Evolutionary conservation across 2,113 vertebrate species (phyloP), one percentile per base, ranked within the genome.

Genomic region (Procavia capensis): DNA sequence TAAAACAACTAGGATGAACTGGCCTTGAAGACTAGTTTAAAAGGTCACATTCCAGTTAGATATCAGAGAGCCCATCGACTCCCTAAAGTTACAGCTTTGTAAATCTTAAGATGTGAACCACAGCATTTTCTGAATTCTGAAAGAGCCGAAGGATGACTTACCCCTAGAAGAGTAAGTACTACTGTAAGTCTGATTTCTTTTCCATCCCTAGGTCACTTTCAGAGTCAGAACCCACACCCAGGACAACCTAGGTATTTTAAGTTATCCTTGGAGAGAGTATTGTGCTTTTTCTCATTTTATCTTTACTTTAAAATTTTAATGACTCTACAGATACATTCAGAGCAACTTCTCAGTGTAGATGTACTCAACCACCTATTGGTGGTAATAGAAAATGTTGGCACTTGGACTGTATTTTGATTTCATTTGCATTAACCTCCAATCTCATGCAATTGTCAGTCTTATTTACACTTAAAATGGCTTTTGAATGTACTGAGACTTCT

Each of bases 231-330:
- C 24, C 13, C 80, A 20, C 4, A 84, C 5, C 41, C 47, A 68
- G 31, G 27, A 72, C 50, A 91, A 25, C 68, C 6, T 88, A 36
- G 19, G 39, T 70, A 84, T 80, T 86, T 88, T 34, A 88, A 39
- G 27, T 85, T 79, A 50, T 54, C 54, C 94, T 93, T 94, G 50
- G 25, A 74, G 70, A 57, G 16, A 80, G 36, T 81, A n/a, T 24
- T 61, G 3, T 85, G 9, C 72, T 82, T 93, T 78, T 88, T 68
- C 22, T 59, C 25, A 41, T 50, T 36, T 47, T 87, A 64, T 72
- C 88, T 93, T 82, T 93, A 82, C 50, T 66, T 80, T 74, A 87
- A 94, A 90, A 90, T 92, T 83, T 78, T 92, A 76, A 75, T 92
- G 81, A 92, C 17, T 70, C 47, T 25, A 43, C 82, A 3, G 68